phyloP scores from a whole-genome alignment of 2,797 vertebrate species.

The Enteromius paludinosus region DNA sequence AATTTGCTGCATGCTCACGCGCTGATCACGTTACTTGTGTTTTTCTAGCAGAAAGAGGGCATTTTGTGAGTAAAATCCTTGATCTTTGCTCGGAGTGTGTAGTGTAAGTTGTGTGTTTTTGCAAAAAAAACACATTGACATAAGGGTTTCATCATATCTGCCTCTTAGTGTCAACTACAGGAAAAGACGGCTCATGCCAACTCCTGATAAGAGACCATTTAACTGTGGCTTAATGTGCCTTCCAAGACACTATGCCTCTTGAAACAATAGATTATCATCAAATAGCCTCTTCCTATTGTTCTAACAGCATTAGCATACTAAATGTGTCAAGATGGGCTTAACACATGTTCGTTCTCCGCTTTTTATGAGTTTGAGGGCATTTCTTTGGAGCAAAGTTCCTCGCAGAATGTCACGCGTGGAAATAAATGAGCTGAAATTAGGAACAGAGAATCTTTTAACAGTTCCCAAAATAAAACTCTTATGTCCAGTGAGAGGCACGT shows the following conservation, averaged over 20 bases:
- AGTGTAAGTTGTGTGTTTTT: not conserved
- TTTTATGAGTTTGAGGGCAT: conserved; percentile 5
- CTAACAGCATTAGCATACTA: not conserved
- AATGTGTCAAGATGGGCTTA: conserved; percentile 3
- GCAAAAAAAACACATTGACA: not conserved
- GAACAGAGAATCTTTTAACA: conserved; percentile 51
- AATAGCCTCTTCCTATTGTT: conserved; percentile 15
- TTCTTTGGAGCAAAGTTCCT: not conserved
- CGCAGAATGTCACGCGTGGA: not conserved
- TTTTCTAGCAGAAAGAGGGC: conserved; percentile 20
- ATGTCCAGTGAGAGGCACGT: conserved; percentile 42
- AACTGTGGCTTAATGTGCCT: conserved; percentile 12
- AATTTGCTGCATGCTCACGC: conserved; percentile 9
- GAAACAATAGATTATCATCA: conserved; percentile 20
- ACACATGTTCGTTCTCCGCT: not conserved
- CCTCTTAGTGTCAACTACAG: conserved; percentile 8
- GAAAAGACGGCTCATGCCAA: conserved; percentile 19
- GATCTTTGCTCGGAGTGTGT: conserved; percentile 26
- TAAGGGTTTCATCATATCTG: conserved; percentile 35
- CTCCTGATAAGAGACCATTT: conserved; percentile 35
- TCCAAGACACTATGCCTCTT: not conserved
- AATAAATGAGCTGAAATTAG: conserved; percentile 44
- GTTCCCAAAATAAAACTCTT: conserved; percentile 27
- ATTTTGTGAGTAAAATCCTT: conserved; percentile 26
- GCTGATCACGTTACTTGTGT: conserved; percentile 23